These are phyloP conservation scores for Bufotes viridis DNA, from an alignment of 2,797 vertebrate species.

Conservation along the genomic window DNA sequence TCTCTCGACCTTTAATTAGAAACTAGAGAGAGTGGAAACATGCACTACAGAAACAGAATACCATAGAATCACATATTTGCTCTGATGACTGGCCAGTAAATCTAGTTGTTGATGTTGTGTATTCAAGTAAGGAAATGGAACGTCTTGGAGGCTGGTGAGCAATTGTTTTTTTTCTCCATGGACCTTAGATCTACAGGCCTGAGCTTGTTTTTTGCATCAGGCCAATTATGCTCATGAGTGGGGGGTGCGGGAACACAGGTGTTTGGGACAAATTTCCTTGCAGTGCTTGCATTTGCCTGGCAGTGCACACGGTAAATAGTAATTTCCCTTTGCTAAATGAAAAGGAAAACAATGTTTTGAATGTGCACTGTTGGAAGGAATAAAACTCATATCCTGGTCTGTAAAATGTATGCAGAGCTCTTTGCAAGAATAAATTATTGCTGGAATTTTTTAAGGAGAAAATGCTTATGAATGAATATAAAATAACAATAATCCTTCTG, in stretches of 20 bases:
- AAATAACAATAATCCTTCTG: neutral
- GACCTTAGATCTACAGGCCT: constrained; percentile 22
- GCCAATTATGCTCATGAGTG: constrained; percentile 15
- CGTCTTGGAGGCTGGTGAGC: constrained; percentile 25
- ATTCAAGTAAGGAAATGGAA: constrained; percentile 22
- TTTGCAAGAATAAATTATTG: neutral
- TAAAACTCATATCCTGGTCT: constrained; percentile 1
- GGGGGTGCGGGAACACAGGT: constrained; percentile 51
- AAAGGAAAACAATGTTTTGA: constrained; percentile 44
- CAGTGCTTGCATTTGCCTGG: constrained; percentile 13
- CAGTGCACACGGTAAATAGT: constrained; percentile 29
- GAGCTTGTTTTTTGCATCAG: constrained; percentile 37
- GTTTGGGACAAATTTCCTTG: constrained; percentile 34
- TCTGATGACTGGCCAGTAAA: constrained; percentile 43
- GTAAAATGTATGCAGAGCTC: constrained; percentile 4
- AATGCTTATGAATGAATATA: neutral
- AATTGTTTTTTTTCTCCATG: constrained; percentile 22
- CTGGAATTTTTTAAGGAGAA: neutral
- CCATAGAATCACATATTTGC: constrained; percentile 33
- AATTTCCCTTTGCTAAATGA: constrained; percentile 31
- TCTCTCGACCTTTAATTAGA: constrained; percentile 55
- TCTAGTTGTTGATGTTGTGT: constrained; percentile 16
- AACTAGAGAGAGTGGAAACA: constrained; percentile 4
- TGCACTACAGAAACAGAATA: constrained; percentile 3
- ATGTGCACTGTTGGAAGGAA: constrained; percentile 8